Evolutionary conservation across 1,140 invertebrate genomes (phyloP).

Genomic region (Bombus confusus): DNA sequence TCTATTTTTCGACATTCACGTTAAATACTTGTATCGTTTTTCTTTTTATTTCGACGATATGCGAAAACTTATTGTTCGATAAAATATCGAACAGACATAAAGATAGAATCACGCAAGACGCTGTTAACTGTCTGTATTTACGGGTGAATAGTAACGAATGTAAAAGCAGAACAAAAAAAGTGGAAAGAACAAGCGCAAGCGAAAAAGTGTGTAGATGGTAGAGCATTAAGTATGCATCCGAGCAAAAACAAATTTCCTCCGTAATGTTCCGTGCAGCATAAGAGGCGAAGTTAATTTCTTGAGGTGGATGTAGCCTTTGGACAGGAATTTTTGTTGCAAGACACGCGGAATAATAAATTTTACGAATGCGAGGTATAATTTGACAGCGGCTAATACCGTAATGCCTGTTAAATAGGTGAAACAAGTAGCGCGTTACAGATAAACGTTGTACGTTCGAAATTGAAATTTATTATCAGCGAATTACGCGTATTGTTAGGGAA

Average conservation of each 20-base stretch:
- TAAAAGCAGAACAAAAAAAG: neutral
- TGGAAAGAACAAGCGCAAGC: neutral
- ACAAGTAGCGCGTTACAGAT: conserved; percentile 7
- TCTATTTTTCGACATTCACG: too few species aligned
- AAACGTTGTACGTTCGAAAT: conserved; percentile 24
- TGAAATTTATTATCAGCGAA: conserved; percentile 15
- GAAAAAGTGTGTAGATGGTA: too few species aligned
- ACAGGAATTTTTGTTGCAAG: conserved; percentile 36
- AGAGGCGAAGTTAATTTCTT: neutral
- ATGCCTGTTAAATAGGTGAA: conserved; percentile 34
- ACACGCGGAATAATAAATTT: conserved; percentile 38
- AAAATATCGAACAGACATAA: neutral
- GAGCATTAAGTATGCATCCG: conserved; percentile 16
- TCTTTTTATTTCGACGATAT: too few species aligned
- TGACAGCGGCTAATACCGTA: conserved; percentile 26
- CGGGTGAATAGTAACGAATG: too few species aligned
- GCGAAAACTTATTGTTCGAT: neutral
- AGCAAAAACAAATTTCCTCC: conserved; percentile 9
- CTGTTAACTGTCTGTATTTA: neutral
- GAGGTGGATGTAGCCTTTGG: conserved; percentile 21
- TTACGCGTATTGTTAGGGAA: neutral
- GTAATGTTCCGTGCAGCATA: neutral
- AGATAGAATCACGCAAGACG: neutral
- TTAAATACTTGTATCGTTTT: too few species aligned
- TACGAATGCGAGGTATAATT: conserved; percentile 15